Base-by-base conservation (phyloP, 2,888 invertebrate genomes). In the Drosophila crucigera region DNA sequence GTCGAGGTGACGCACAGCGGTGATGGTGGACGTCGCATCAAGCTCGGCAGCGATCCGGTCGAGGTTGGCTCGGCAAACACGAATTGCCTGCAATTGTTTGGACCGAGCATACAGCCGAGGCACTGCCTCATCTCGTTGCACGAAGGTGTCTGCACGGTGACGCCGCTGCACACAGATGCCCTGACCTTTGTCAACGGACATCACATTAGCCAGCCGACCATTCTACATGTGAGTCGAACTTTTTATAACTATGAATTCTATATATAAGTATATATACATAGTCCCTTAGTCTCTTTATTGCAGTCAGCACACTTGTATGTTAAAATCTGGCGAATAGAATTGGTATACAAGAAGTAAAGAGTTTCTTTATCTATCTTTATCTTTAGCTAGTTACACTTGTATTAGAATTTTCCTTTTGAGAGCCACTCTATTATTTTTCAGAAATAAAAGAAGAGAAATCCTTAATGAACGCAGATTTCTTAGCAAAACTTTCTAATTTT, bases 51-150 rank as follows among this genome's bases (percentile, higher is more conserved):
- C 62, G 95, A 95, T 90, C 96, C 96, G 62, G 94, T 96, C 85
- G 96, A 96, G 94, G 96, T 96, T 92, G 96, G 96, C 3, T 96
- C 94, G 92, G 98, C 95, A 94, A 99, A 95, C 94, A 97, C 95
- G 90, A 96, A 95, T 83, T 95, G 95, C 73, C 94, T 97, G 62
- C 97, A 97, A 92, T 94, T 97, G 72, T 97, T 97, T 92, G 98
- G 98, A 19, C 97, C 98, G 30, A 97, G 98, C 86, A 97, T 99
- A 82, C 97, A 97, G 94, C 96, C 99, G 16, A 95, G 98, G 64
- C 99, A 99, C 94, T 99, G 99, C 94, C 97, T 99, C 88, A 97
- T 99, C 84, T 97, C 98, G 63, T 96, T 97, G 68, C 97, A 97
- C 80, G 97, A 98, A 90, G 98, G 98, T 60, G 97, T 99, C 72